Base-by-base conservation (phyloP, 2,113 vertebrate genomes). In the Actinemys pallida region DNA sequence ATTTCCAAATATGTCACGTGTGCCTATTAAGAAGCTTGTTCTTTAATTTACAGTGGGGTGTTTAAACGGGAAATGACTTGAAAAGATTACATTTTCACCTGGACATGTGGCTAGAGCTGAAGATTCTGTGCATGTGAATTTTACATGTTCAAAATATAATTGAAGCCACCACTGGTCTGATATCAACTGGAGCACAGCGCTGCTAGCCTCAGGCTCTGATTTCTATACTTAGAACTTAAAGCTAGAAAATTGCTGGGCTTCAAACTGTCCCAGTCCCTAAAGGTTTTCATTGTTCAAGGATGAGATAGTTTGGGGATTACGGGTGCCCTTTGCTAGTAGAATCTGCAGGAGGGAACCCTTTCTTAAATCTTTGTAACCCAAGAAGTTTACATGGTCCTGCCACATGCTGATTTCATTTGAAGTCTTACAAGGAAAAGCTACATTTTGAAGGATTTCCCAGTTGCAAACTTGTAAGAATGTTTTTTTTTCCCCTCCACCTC, bases 201-300 rank as follows among this genome's bases (percentile, higher is more conserved):
- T 4, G 50, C 16, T 57, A 76, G 90, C n/a, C 80, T 84, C 29
- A 56, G 81, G 65, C 87, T 90, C 1, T 0, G 13, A 39, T 90
- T 88, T 94, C 81, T 94, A 5, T 62, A 81, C 53, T 93, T 90
- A 45, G 75, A 92, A 93, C 25, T 94, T 86, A 79, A 94, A 91
- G 85, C 78, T 24, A 85, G 87, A 76, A 92, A 95, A 96, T 84
- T 92, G 2, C 62, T 91, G 65, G 53, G 24, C 35, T 92, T 94
- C 86, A 88, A 50, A 65, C 4, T 50, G 11, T 29, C 25, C 25
- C 3, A 52, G 10, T 79, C 83, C 62, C 69, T 82, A 10, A 81
- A 84, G 3, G 0, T 90, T 97, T 90, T 54, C 49, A 39, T 79
- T 94, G 54, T 86, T 84, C 14, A 59, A 19, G 24, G 31, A 10